Conservation (phyloP, 2,888 invertebrate genomes). For the Ptilodon capucinus region DNA sequence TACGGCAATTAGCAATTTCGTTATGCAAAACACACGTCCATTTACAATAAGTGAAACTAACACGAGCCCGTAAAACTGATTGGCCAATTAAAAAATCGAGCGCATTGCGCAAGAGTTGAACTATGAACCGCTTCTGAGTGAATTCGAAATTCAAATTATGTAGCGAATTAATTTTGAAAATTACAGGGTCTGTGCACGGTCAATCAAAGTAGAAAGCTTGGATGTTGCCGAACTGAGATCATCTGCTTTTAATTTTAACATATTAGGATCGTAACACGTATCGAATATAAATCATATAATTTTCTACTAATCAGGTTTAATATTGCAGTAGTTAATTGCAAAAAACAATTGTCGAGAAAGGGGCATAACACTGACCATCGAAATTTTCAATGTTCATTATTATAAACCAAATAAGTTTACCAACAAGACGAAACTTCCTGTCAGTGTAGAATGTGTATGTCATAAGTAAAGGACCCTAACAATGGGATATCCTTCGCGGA, state of each 20-base stretch:
- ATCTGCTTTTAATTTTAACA: not conserved
- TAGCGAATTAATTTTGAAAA: constrained; percentile 55
- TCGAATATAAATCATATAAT: too few species aligned
- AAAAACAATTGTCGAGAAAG: too few species aligned
- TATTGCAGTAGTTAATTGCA: too few species aligned
- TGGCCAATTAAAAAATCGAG: constrained; percentile 50
- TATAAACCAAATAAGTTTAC: too few species aligned
- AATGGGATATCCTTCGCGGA: too few species aligned
- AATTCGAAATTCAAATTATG: constrained; percentile 48
- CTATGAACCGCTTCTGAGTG: constrained; percentile 57
- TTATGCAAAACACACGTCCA: constrained; percentile 31
- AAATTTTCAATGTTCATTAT: too few species aligned
- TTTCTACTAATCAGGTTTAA: too few species aligned
- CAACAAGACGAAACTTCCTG: too few species aligned
- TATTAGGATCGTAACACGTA: too few species aligned
- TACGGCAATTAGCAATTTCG: constrained; percentile 21
- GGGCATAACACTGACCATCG: too few species aligned
- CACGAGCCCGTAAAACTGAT: constrained; percentile 25
- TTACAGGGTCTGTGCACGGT: constrained; percentile 41
- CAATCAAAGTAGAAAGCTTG: constrained; percentile 53
- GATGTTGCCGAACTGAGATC: not conserved
- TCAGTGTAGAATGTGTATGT: too few species aligned
- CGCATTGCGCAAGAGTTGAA: constrained; percentile 52
- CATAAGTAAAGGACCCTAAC: too few species aligned
- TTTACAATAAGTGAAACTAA: constrained; percentile 39